Base-by-base conservation (phyloP, 2,113 vertebrate species). In the Catharus fuscescens region DNA sequence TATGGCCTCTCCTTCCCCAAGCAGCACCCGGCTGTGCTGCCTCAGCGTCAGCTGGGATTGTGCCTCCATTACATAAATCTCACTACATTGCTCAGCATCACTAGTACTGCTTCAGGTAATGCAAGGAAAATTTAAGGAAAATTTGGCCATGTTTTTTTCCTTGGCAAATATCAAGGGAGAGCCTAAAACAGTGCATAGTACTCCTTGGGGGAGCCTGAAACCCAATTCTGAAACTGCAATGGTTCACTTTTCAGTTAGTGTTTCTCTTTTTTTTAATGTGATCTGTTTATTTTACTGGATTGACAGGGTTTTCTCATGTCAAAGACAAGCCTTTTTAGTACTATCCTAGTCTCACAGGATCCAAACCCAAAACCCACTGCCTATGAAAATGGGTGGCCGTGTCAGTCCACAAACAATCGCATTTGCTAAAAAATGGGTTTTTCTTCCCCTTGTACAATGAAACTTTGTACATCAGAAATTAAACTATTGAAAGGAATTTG, bases 401-500 rank as follows among this genome's bases (percentile, higher is more conserved):
- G 80, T 91, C 76, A 72, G 40, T 91, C 59, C 79, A 81, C 18
- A 17, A 94, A 78, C 89, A 87, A 92, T 80, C 56, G 2, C 53
- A 84, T 83, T 86, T 91, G 60, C 54, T 56, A 53, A 81, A 96
- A 92, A 48, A 10, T 3, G 11, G 5, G 2, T 11, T 73, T 66
- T 91, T 52, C 34, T 23, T 45, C 53, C 50, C 38, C n/a, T 86
- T 65, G 29, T 62, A 96, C 62, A 94, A 65, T 76, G 44, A 78
- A 90, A 84, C 29, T 73, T 83, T 72, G 90, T 80, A 60, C 28
- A 32, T 88, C 38, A 72, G 83, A 77, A 93, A 94, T 93, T 53
- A 93, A 95, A 86, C 80, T 69, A 69, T 26, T 70, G 84, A 80
- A 83, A 93, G 69, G 20, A 80, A 90, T 94, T 91, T 93, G 80